Conservation (phyloP, 2,113 vertebrate genomes). For the crab-eating macaque (Macaca fascicularis) region DNA sequence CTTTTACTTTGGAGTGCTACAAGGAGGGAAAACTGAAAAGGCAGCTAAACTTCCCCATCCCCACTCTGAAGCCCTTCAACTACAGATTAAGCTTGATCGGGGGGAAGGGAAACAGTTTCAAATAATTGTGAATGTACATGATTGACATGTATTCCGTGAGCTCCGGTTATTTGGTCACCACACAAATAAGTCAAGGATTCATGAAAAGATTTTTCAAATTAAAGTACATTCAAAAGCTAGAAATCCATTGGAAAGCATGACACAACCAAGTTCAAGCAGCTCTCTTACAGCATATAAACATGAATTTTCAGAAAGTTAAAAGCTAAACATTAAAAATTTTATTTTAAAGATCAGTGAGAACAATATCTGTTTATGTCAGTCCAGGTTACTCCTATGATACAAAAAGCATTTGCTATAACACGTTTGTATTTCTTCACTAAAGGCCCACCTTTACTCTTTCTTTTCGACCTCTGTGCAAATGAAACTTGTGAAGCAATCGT, state of each 20-base stretch:
- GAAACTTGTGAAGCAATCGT: slow-evolving; percentile 68
- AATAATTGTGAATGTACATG: background rate
- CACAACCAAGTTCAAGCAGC: background rate
- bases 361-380: background rate
- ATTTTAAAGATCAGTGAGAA: background rate
- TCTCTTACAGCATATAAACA: background rate
- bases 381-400: background rate
- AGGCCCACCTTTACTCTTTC: background rate
- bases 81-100: background rate
- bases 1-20: background rate
- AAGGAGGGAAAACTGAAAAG: background rate
- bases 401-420: background rate
- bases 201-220: background rate
- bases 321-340: too few species aligned
- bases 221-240: background rate
- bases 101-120: background rate
- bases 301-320: background rate
- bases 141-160: background rate
- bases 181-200: background rate
- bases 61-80: background rate
- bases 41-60: background rate
- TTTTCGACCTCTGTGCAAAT: background rate
- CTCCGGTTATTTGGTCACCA: background rate
- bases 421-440: background rate
- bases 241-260: background rate